phyloP scores from a whole-genome alignment of 2,113 vertebrate genomes.

The Semnopithecus entellus region DNA sequence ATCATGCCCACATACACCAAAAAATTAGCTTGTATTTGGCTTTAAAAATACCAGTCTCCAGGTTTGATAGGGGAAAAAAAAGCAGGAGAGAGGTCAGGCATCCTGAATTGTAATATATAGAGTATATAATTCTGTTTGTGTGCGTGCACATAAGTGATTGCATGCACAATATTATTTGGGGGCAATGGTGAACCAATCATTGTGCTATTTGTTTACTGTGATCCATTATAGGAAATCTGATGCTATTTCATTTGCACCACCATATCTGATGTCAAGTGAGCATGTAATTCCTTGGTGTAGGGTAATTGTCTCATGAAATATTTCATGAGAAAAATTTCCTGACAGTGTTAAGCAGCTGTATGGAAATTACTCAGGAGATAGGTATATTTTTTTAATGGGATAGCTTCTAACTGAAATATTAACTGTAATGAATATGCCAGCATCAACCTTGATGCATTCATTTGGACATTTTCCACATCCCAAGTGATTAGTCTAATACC shows the following conservation, averaged over 20 bases:
- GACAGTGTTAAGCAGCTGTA: constrained; percentile 15
- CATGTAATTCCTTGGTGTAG: neutral
- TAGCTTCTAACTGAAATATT: constrained; percentile 64
- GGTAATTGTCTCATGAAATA: constrained; percentile 22
- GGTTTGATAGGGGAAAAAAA: neutral
- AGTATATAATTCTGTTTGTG: neutral
- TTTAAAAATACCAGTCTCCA: neutral
- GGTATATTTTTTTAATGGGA: constrained; percentile 5
- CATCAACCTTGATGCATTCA: constrained; percentile 43
- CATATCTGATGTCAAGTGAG: constrained; percentile 5
- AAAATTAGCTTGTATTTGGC: neutral
- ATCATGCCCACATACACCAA: neutral
- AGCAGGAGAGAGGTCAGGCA: neutral
- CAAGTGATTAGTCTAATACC: constrained; percentile 59
- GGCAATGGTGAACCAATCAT: neutral
- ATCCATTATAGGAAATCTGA: neutral
- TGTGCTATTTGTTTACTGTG: neutral
- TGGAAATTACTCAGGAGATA: constrained; percentile 47
- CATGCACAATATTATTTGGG: neutral
- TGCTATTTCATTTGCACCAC: neutral
- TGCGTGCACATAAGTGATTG: neutral
- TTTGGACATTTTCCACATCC: constrained; percentile 66
- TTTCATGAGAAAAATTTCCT: constrained; percentile 38
- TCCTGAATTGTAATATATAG: neutral
- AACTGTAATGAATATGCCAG: constrained; percentile 62